Evolutionary conservation across 2,888 invertebrate species (phyloP), one percentile per base, ranked within the genome.

Genomic region (Diarsia brunnea): DNA sequence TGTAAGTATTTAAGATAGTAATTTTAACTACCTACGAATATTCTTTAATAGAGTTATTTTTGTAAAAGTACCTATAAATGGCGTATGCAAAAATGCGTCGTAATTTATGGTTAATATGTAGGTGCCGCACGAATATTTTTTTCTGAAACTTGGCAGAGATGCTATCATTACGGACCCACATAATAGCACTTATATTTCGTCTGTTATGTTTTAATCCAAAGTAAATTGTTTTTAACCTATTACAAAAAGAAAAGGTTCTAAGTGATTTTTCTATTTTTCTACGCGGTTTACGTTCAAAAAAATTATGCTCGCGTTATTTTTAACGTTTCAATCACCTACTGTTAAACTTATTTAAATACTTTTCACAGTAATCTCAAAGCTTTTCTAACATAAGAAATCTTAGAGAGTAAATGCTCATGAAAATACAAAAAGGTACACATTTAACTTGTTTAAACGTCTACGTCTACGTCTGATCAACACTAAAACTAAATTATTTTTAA

Each of bases 1-100:
- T 70, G 64, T 71, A 70, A 69, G 78, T 78, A 71, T 69, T 82
- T 81, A 49, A 81, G 68, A 78, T 73, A 78, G 60, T 61, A 58
- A 70, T 71, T 66, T 75, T 60, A 80, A 70, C 67, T 60, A 45
- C 67, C 75, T 53, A 49, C 67, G 60, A 68, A 76, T 81, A 69
- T 55, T 79, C 55, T 79, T 79, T 58, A 63, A 19, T 63, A 31
- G 11, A 47, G 61, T 72, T 77, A 78, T 78, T 78, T 70, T 71
- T 58, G 70, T 51, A 38, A 45, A 45, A 24, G 11, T 27, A 58
- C 27, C 4, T 60, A 19, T 31, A 60, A 31, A 45, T 1, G 14
- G 38, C 19, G n/a, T 24, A 21, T 61, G 47, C 14, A 61, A 76
- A 51, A 67, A 51, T 45, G 3, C 4, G 38, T 43, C 21, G 71